Evolutionary conservation across 2,797 vertebrate genomes (phyloP), one percentile per base, ranked within the genome.

Genomic region (Prunella strophiata): DNA sequence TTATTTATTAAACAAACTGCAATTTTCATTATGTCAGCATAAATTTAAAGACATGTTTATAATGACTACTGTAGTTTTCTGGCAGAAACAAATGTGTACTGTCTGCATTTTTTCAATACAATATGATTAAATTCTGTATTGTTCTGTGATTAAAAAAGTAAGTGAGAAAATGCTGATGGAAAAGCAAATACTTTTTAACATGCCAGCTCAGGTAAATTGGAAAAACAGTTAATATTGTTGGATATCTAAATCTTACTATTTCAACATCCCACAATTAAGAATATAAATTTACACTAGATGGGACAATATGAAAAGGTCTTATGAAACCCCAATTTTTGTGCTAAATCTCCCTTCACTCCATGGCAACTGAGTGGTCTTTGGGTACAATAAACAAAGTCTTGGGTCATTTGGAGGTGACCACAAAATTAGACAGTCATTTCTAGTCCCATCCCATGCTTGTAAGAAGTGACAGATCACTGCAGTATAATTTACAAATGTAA

Each of bases 1-100:
- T 52, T 84, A 85, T 89, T 88, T 92, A 88, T 94, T 90, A 90
- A 96, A 90, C 36, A 73, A 94, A 62, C 25, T 67, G 26, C 40
- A 92, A 86, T 67, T 70, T 48, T 94, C 54, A 86, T 81, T 79
- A 91, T 71, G 42, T 42, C 77, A 82, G 59, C 48, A 84, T 63
- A 92, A 91, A 92, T 72, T 81, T 40, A 63, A 88, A 89, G 47
- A 86, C 85, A 78, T 71, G 29, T 40, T 91, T 84, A 84, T 47
- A 86, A 86, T 63, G 43, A 78, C 43, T 81, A 45, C 27, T 57
- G 40, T 34, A 73, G 76, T 79, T 50, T 91, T 84, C 79, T 86
- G 67, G 62, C 30, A 89, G 89, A 88, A 92, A 78, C 12, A 88
- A 89, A 36, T 71, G 65, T 47, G 32, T 26, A 86, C 54, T 80